These are phyloP conservation scores for Synanceia verrucosa DNA, from an alignment of 2,797 vertebrate genomes.

Conservation along the genomic window DNA sequence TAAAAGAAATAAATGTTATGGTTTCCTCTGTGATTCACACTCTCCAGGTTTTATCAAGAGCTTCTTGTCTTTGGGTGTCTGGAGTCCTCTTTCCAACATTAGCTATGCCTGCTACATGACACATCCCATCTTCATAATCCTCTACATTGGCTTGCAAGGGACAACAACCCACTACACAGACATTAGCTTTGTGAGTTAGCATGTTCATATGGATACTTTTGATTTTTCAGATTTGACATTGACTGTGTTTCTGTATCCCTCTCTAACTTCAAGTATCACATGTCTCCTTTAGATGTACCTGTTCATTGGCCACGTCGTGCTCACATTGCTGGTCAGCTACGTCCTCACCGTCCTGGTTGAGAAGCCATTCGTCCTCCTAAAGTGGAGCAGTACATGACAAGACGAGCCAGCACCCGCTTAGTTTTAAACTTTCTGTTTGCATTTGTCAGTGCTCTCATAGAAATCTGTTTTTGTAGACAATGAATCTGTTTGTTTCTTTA, in stretches of 20 bases:
- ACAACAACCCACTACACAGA: slow-evolving; percentile 85
- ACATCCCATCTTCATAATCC: slow-evolving; percentile 85
- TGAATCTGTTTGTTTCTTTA: too few species aligned
- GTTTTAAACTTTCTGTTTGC: too few species aligned
- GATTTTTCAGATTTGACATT: not conserved
- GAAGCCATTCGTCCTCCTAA: not conserved
- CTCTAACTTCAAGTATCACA: not conserved
- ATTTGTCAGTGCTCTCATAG: too few species aligned
- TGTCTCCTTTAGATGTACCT: not conserved
- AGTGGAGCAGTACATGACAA: not conserved
- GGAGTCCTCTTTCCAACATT: slow-evolving; percentile 84
- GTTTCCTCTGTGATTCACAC: not conserved
- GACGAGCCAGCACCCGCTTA: not conserved
- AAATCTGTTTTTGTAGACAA: too few species aligned
- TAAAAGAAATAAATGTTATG: not conserved
- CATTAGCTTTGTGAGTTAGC: slow-evolving; percentile 84
- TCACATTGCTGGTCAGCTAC: not conserved
- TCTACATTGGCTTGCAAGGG: slow-evolving; percentile 86
- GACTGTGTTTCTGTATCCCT: not conserved
- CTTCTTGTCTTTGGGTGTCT: slow-evolving; percentile 81
- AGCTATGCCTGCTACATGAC: slow-evolving; percentile 89
- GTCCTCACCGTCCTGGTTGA: not conserved
- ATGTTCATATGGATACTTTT: too few species aligned
- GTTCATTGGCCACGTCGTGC: not conserved
- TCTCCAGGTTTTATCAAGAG: slow-evolving; percentile 79